Conservation (phyloP, 2,113 vertebrate genomes). For the Pavo muticus region DNA sequence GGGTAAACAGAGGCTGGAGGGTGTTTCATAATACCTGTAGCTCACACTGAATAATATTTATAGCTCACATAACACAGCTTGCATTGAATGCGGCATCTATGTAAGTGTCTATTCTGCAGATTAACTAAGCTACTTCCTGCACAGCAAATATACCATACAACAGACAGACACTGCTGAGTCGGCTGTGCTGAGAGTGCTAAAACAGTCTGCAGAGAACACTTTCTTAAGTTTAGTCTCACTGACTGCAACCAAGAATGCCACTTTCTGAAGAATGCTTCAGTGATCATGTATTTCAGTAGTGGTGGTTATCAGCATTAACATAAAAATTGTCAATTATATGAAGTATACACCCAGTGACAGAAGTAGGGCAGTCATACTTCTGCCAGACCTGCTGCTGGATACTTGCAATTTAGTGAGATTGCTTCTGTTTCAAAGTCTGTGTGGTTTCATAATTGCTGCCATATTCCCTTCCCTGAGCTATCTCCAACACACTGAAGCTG, state of each 20-base stretch:
- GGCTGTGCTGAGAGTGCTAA: background rate
- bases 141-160: background rate
- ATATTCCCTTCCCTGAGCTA: background rate
- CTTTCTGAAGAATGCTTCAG: background rate
- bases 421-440: background rate
- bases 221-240: background rate
- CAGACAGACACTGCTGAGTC: background rate
- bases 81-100: background rate
- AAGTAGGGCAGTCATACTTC: background rate
- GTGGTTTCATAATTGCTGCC: background rate
- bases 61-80: background rate
- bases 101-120: background rate
- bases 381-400: background rate
- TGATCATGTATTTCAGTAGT: background rate
- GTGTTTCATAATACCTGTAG: background rate
- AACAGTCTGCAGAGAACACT: fast-evolving
- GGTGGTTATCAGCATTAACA: background rate
- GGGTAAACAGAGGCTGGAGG: background rate
- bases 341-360: background rate
- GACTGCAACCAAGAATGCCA: background rate
- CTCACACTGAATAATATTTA: background rate
- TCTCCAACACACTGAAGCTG: background rate
- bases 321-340: background rate
- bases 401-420: background rate
- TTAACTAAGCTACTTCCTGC: background rate